Evolutionary conservation across 1,140 invertebrate genomes (phyloP).

Genomic region (Micrasema longulum): DNA sequence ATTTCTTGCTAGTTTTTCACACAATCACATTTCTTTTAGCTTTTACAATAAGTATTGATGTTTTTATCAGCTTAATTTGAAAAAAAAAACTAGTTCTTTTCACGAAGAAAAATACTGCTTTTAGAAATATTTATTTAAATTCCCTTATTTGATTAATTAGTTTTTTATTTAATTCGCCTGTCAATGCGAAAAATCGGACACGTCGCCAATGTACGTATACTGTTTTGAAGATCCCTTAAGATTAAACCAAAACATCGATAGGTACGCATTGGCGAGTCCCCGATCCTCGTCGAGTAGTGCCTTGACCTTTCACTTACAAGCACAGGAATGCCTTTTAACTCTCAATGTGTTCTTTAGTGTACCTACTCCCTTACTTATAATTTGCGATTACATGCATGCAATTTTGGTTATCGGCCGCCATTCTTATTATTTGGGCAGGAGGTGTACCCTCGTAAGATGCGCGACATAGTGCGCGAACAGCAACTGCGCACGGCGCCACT

Average conservation of each 20-base stretch:
- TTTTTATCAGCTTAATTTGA: constrained; percentile 13
- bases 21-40: not conserved
- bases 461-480: constrained; percentile 74
- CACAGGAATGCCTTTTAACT: constrained; percentile 34
- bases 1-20: not conserved
- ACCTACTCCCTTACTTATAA: constrained; percentile 55
- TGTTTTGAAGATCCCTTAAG: no score
- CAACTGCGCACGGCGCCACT: constrained; percentile 67
- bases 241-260: no score
- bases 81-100: no score
- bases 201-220: no score
- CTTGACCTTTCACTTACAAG: constrained; percentile 23
- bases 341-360: constrained; percentile 23
- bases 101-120: no score
- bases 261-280: not conserved
- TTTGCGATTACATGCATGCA: constrained; percentile 50
- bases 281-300: constrained; percentile 15
- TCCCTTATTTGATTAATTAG: no score
- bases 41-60: constrained; percentile 1
- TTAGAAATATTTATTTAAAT: no score
- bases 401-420: constrained; percentile 51
- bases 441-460: constrained; percentile 79
- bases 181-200: no score
- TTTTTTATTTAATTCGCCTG: no score
- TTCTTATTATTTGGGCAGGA: constrained; percentile 66